Evolutionary conservation across 1,140 invertebrate genomes (phyloP).

Genomic region (Trichomalopsis sarcophagae): DNA sequence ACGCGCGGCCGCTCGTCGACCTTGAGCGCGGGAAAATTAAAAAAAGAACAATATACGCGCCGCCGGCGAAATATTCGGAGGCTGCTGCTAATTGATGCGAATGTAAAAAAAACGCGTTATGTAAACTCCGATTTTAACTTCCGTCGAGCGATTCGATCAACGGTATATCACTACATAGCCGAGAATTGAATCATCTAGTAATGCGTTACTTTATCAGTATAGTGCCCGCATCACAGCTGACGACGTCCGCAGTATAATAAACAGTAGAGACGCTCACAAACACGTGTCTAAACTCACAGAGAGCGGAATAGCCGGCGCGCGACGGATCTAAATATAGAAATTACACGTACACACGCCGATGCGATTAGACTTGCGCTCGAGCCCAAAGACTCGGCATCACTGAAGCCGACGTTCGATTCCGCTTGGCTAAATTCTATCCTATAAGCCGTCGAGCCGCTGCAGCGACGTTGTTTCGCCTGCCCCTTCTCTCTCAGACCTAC

Average conservation of each 20-base stretch:
- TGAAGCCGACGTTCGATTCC: constrained; percentile 16
- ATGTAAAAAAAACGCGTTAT: too few species aligned
- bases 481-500: not conserved
- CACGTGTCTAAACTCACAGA: not conserved
- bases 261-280: not conserved
- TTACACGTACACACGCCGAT: not conserved
- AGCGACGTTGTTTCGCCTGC: not conserved
- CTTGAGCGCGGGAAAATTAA: not conserved
- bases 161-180: too few species aligned
- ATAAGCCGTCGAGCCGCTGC: not conserved
- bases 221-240: too few species aligned
- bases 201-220: too few species aligned
- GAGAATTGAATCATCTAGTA: too few species aligned
- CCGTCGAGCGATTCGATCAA: too few species aligned
- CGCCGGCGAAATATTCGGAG: not conserved
- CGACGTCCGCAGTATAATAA: too few species aligned
- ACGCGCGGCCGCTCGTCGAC: not conserved
- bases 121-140: too few species aligned
- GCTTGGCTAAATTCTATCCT: not conserved
- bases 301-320: too few species aligned
- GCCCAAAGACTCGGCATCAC: not conserved
- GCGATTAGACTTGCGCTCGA: not conserved
- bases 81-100: not conserved
- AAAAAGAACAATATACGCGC: not conserved
- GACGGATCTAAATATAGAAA: not conserved